These are phyloP conservation scores for Troides oblongomaculatus DNA, from an alignment of 2,888 invertebrate genomes.

Conservation along the genomic window DNA sequence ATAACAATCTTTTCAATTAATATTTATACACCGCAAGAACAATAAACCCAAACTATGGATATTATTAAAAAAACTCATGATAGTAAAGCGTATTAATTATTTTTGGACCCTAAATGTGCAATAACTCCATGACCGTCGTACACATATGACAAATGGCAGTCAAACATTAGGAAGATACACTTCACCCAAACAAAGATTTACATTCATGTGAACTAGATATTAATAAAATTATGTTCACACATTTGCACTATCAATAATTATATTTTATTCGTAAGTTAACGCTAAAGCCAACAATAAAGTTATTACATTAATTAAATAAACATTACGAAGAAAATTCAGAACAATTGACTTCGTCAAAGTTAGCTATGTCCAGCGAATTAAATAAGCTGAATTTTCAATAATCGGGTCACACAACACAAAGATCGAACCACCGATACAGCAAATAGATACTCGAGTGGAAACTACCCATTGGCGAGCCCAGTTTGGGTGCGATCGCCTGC, in stretches of 20 bases:
- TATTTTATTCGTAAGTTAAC: conserved; percentile 8
- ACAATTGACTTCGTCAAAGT: no score
- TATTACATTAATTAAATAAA: conserved; percentile 1
- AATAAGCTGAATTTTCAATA: background rate
- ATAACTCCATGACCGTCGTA: background rate
- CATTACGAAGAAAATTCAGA: no score
- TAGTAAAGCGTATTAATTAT: background rate
- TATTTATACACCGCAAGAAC: background rate
- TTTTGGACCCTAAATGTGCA: conserved; percentile 4
- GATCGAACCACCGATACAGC: no score
- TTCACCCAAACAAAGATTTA: background rate
- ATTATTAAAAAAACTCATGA: background rate
- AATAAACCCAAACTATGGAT: background rate
- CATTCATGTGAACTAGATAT: background rate
- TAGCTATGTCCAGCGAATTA: background rate
- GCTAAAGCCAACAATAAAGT: conserved; percentile 4
- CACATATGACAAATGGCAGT: background rate
- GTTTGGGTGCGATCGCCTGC: no score
- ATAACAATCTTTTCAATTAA: background rate
- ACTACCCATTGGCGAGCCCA: no score
- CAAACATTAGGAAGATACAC: background rate
- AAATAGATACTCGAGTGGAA: no score
- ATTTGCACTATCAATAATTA: conserved; percentile 1
- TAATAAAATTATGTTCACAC: background rate
- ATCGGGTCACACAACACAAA: background rate